Evolutionary conservation across 2,888 invertebrate genomes (phyloP), one percentile per base, ranked within the genome.

Genomic region (Hololepta plana): DNA sequence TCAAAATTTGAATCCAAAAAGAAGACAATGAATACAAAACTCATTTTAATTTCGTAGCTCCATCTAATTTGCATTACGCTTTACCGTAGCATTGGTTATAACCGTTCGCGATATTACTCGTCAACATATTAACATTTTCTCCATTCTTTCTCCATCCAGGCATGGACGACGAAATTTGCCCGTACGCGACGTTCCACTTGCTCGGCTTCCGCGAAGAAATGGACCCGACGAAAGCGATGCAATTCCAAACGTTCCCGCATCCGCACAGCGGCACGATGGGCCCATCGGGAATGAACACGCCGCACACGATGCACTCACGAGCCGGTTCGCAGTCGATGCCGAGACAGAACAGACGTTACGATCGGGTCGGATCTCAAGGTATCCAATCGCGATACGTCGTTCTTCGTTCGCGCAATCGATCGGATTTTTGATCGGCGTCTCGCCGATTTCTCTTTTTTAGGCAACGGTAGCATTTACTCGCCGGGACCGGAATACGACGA

Each of bases 91-190:
- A 17, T 17, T 17, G 7, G 7, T 7, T 17, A 17, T 17, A 17
- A 17, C n/a, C 17, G 7, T n/a, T n/a, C n/a, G n/a, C 17, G 7
- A 7, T 17, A n/a, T n/a, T 17, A 17, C n/a, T 17, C n/a, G 17
- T 17, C 7, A 17, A 17, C 17, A n/a, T n/a, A n/a, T n/a, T n/a
- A n/a, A n/a, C n/a, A n/a, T n/a, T n/a, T n/a, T n/a, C n/a, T n/a
- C n/a, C n/a, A n/a, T n/a, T n/a, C n/a, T 17, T 17, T 11, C n/a
- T 26, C n/a, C n/a, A n/a, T n/a, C 32, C 64, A 80, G 85, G 85
- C 53, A 84, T 87, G 76, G 87, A 91, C 53, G 90, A 90, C 49
- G 90, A 91, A 57, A 90, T 91, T 53, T 90, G 90, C 59, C 91
- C 91, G 21, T 91, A 91, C 59, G 91, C 91, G 5, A 91, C 91